Evolutionary conservation across 2,113 vertebrate species (phyloP).

Genomic region (Neotoma lepida): DNA sequence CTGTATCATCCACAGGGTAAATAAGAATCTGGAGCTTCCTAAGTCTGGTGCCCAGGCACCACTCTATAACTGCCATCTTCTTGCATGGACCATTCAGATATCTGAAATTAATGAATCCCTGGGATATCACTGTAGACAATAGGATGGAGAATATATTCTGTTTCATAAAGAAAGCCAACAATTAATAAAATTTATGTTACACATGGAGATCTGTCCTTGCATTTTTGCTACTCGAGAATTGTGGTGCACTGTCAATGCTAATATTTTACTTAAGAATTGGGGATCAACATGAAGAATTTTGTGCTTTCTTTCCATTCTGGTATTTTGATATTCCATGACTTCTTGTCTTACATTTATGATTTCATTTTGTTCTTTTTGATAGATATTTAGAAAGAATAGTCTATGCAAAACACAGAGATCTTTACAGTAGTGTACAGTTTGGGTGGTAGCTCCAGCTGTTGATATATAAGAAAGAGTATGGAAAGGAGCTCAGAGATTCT

Average conservation of each 20-base stretch:
- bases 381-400: neutral
- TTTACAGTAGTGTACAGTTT: neutral
- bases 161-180: too few relatives aligned
- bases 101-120: neutral
- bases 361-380: neutral
- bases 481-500: neutral
- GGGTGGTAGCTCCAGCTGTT: neutral
- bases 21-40: neutral
- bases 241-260: neutral
- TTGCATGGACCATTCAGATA: too few relatives aligned
- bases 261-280: neutral
- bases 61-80: too few relatives aligned
- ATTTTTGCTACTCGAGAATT: neutral
- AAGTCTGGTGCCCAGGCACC: neutral
- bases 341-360: neutral
- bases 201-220: neutral
- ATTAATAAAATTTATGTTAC: too few relatives aligned
- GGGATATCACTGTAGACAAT: neutral
- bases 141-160: neutral
- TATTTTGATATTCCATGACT: neutral
- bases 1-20: rapidly evolving
- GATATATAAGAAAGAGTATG: neutral
- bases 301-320: neutral
- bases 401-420: neutral
- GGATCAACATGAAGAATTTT: neutral